These are phyloP conservation scores for Nycteola revayana DNA, from an alignment of 2,888 invertebrate genomes.

Conservation along the genomic window DNA sequence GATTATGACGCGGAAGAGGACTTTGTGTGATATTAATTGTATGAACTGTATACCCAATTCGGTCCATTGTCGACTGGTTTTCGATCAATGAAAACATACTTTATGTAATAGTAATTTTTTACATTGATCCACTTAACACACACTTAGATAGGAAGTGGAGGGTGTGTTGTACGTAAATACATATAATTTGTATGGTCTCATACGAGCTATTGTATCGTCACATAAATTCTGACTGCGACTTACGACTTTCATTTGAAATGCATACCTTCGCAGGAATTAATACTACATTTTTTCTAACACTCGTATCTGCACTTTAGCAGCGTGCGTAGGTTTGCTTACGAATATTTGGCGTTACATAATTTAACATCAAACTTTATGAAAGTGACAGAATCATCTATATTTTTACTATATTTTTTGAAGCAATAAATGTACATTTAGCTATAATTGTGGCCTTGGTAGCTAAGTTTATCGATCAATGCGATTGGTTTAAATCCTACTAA, in stretches of 20 bases:
- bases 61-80: slow-evolving; percentile 18
- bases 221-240: no score
- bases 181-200: no score
- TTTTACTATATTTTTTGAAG: slow-evolving; percentile 43
- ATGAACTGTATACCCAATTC: slow-evolving; percentile 24
- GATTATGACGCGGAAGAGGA: slow-evolving; percentile 23
- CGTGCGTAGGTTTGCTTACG: slow-evolving; percentile 17
- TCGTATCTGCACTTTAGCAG: no score
- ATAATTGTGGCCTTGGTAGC: slow-evolving; percentile 49
- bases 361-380: slow-evolving; percentile 19
- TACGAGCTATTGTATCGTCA: no score
- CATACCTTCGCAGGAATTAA: no score
- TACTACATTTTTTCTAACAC: no score
- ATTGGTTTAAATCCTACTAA: no score
- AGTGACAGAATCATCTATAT: slow-evolving; percentile 28
- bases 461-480: no score
- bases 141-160: slow-evolving; percentile 1
- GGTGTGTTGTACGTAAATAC: no score
- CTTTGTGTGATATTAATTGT: slow-evolving; percentile 36
- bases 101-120: slow-evolving; percentile 8
- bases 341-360: slow-evolving; percentile 14
- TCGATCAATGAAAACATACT: slow-evolving; percentile 18
- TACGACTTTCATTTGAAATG: no score
- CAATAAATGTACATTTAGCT: slow-evolving; percentile 42
- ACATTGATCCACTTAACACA: slow-evolving; percentile 18